Evolutionary conservation across 2,113 vertebrate species (phyloP).

Genomic region (Gymnarchus niloticus): DNA sequence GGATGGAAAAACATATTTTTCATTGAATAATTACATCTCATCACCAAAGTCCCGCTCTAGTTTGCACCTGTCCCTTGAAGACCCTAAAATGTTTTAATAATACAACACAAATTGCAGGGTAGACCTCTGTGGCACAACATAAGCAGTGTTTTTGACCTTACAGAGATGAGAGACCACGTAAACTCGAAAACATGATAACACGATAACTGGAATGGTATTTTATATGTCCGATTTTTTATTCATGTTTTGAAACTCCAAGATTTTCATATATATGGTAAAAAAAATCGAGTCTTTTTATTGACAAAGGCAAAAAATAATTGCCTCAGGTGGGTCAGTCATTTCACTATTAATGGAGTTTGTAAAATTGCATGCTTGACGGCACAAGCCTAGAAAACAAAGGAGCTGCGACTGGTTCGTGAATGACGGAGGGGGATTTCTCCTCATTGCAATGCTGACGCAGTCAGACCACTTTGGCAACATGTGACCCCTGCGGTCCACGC

Average conservation of each 20-base stretch:
- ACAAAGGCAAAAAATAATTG: not conserved
- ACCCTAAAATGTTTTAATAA: slow-evolving; percentile 1
- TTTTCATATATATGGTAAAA: too few relatives aligned
- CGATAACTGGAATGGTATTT: not conserved
- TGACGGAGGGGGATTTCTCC: not conserved
- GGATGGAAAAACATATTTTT: slow-evolving; percentile 1
- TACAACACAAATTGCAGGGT: not conserved
- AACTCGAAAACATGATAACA: not conserved
- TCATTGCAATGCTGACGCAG: not conserved
- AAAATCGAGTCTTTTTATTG: not conserved
- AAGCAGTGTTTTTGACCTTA: not conserved
- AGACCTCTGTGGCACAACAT: not conserved
- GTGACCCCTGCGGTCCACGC: not conserved
- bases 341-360: not conserved
- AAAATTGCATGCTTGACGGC: not conserved
- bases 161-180: not conserved
- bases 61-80: not conserved
- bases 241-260: not conserved
- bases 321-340: not conserved
- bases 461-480: not conserved
- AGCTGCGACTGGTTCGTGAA: not conserved
- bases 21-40: slow-evolving; percentile 5
- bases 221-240: not conserved
- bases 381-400: not conserved
- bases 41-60: not conserved